Conservation (phyloP, 2,888 invertebrate genomes). For the Xestia xanthographa region DNA sequence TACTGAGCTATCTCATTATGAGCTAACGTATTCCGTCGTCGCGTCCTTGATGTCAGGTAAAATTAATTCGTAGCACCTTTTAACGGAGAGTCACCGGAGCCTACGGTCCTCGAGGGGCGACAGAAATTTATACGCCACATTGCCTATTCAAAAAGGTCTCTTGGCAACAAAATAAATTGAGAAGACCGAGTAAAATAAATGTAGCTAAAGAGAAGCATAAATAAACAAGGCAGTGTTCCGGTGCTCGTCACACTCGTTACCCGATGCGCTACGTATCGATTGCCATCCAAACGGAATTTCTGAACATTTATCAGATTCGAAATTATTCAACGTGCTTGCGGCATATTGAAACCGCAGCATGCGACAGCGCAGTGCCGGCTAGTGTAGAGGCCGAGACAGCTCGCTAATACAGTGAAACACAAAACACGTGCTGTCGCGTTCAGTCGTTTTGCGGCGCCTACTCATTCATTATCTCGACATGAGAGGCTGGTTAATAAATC, state of each 20-base stretch:
- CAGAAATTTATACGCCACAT: conserved; percentile 87
- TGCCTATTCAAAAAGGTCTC: conserved; percentile 88
- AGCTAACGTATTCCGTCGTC: conserved; percentile 80
- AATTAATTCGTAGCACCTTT: conserved; percentile 88
- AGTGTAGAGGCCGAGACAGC: conserved; percentile 34
- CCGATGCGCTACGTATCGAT: conserved; percentile 57
- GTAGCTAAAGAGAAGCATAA: conserved; percentile 73
- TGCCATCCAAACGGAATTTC: conserved; percentile 63
- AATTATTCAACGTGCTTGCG: conserved; percentile 65
- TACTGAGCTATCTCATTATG: conserved; percentile 82
- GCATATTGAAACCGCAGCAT: conserved; percentile 63
- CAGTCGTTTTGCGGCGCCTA: conserved; percentile 51
- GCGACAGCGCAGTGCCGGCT: conserved; percentile 39
- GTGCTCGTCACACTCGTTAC: conserved; percentile 64
- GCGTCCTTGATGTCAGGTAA: conserved; percentile 85
- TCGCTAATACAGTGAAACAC: conserved; percentile 40
- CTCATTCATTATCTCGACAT: conserved; percentile 72
- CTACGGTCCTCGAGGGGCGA: conserved; percentile 77
- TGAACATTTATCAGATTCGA: conserved; percentile 69
- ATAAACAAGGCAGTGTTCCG: conserved; percentile 67
- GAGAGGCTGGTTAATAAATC: conserved; percentile 76
- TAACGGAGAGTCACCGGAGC: conserved; percentile 80
- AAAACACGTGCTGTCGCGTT: conserved; percentile 56
- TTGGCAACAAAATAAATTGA: conserved; percentile 83
- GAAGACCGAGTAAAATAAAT: conserved; percentile 80